These are phyloP conservation scores for Hipparchia semele DNA, from an alignment of 2,888 invertebrate species.

Conservation along the genomic window DNA sequence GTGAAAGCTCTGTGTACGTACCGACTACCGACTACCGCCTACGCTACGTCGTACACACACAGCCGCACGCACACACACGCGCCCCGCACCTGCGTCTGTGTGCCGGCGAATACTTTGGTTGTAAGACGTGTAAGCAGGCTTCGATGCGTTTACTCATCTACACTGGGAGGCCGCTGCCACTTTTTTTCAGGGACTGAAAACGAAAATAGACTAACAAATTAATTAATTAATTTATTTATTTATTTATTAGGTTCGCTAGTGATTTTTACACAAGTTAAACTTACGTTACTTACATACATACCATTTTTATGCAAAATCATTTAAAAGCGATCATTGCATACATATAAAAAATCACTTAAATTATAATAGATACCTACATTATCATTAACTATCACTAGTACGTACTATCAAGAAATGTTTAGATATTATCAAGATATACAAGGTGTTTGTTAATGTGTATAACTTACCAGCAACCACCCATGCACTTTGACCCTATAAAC, in stretches of 20 bases:
- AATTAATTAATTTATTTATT: not conserved
- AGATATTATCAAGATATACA: no score
- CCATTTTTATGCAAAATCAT: no score
- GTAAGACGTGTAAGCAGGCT: constrained; percentile 51
- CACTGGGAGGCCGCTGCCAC: not conserved
- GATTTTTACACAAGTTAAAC: no score
- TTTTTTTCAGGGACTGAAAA: constrained; percentile 2
- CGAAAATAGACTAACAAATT: not conserved
- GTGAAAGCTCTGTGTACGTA: constrained; percentile 75
- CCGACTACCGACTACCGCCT: constrained; percentile 29
- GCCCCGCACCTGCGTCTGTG: constrained; percentile 22
- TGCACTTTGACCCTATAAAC: no score
- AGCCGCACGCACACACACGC: constrained; percentile 35
- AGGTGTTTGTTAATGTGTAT: no score
- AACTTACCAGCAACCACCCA: no score
- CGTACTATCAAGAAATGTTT: no score
- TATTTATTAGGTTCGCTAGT: no score
- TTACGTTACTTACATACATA: no score
- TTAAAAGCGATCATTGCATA: no score
- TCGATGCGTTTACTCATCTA: constrained; percentile 40
- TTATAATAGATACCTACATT: not conserved
- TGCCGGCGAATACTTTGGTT: constrained; percentile 32
- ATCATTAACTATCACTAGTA: no score
- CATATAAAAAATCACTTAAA: no score
- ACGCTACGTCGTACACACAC: constrained; percentile 39